A percentile compares a stretch with the other conserved stretches of the same genome.
These are phyloP conservation scores for Echinometra lucunter DNA, from an alignment of 53 echinoderm and acorn worm genomes.

Conservation along the genomic window DNA sequence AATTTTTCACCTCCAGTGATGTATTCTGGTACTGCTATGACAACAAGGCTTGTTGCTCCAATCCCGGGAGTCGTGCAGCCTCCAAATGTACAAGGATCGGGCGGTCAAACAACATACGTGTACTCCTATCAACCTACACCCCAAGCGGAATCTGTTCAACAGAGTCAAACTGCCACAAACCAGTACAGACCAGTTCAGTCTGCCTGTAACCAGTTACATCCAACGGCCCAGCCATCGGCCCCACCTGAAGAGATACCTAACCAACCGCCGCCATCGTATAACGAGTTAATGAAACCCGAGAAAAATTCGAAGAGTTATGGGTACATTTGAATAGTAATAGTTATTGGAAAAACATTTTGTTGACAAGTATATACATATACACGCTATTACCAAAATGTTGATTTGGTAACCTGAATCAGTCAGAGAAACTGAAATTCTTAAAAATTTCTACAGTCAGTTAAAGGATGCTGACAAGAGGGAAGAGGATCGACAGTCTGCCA, in stretches of 20 bases:
- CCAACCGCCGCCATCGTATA: conserved; percentile 10
- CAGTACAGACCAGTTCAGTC: background rate
- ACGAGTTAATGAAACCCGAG: background rate
- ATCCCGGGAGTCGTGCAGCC: background rate
- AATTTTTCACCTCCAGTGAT: background rate
- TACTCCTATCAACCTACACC: conserved; percentile 4
- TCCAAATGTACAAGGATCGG: background rate
- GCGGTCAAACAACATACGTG: background rate
- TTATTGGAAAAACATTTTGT: too few relatives aligned
- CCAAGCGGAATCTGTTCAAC: background rate
- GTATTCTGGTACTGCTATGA: conserved; percentile 21
- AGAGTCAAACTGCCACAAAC: background rate
- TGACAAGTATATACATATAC: too few relatives aligned
- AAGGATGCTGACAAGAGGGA: too few relatives aligned
- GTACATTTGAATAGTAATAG: too few relatives aligned
- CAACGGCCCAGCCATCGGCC: background rate
- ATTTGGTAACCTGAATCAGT: too few relatives aligned
- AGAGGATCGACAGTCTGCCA: too few relatives aligned
- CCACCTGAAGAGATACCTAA: background rate
- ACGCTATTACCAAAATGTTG: too few relatives aligned
- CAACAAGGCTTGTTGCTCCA: background rate
- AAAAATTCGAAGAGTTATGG: background rate
- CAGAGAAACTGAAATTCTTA: too few relatives aligned
- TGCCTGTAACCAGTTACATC: background rate
- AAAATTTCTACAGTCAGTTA: too few relatives aligned